Evolutionary conservation across 2,797 vertebrate genomes (phyloP).

Genomic region (Peromyscus eremicus): DNA sequence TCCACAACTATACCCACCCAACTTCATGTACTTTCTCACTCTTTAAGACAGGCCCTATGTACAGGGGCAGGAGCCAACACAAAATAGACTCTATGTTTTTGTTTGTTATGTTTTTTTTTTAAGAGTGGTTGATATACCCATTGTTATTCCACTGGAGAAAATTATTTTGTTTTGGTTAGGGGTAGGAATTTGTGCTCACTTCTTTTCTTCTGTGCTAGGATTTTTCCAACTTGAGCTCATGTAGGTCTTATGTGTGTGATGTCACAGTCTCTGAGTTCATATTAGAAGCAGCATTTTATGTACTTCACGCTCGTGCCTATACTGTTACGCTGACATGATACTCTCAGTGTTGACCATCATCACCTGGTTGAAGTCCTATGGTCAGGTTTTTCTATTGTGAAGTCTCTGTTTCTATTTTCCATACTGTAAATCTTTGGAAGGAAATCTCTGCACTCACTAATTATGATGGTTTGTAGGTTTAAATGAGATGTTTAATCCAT

Average conservation of each 20-base stretch:
- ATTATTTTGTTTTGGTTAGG: background rate
- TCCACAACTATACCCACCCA: background rate
- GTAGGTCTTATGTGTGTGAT: background rate
- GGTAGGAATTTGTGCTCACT: background rate
- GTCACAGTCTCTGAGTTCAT: background rate
- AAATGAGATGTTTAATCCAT: background rate
- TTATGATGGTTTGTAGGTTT: background rate
- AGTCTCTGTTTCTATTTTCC: background rate
- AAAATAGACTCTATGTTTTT: too few species aligned
- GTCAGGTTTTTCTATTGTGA: background rate
- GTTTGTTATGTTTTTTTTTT: too few species aligned
- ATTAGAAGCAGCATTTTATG: background rate
- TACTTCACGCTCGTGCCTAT: rapidly evolving
- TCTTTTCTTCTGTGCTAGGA: background rate
- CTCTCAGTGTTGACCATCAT: background rate
- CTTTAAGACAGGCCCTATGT: background rate
- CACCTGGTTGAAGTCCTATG: background rate
- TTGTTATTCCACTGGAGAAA: background rate
- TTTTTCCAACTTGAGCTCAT: background rate
- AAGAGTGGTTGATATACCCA: background rate
- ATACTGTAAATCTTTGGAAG: background rate
- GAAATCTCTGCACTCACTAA: background rate
- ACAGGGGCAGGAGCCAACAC: too few species aligned
- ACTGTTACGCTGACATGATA: background rate
- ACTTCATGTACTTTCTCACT: too few species aligned